Percentiles rank a stretch among this genome's conserved stretches.
Evolutionary conservation across 2,797 vertebrate genomes (phyloP).

Genomic region (Novumbra hubbsi): DNA sequence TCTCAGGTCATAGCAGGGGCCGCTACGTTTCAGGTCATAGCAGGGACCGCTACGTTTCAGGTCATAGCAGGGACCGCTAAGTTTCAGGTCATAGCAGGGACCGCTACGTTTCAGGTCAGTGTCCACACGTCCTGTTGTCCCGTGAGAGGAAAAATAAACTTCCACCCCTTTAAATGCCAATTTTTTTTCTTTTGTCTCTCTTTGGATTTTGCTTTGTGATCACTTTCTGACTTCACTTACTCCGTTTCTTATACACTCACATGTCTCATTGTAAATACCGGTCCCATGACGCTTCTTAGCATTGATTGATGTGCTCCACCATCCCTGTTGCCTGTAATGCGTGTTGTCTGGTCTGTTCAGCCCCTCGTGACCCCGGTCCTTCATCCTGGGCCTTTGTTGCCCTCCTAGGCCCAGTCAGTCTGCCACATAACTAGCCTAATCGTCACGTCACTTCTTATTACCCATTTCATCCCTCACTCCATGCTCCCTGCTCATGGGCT

Average conservation of each 20-base stretch:
- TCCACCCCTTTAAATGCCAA: neutral
- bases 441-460: conserved; percentile 73
- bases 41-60: no score
- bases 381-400: conserved; percentile 28
- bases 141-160: conserved; percentile 8
- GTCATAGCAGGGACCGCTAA: no score
- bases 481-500: conserved; percentile 46
- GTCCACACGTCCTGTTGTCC: conserved; percentile 22
- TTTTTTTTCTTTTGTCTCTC: conserved; percentile 32
- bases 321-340: conserved; percentile 32
- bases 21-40: no score
- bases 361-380: neutral
- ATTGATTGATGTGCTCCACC: conserved; percentile 22
- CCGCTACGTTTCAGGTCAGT: conserved; percentile 40
- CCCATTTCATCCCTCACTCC: conserved; percentile 68
- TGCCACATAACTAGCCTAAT: conserved; percentile 66
- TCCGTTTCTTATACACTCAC: neutral
- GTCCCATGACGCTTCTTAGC: conserved; percentile 26
- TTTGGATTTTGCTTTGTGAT: neutral
- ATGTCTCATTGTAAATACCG: neutral
- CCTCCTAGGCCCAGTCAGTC: conserved; percentile 47
- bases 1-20: no score
- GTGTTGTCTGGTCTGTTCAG: conserved; percentile 14
- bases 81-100: no score
- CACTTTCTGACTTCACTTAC: neutral